Conservation (phyloP, 1,140 invertebrate species). For the Myzus persicae region DNA sequence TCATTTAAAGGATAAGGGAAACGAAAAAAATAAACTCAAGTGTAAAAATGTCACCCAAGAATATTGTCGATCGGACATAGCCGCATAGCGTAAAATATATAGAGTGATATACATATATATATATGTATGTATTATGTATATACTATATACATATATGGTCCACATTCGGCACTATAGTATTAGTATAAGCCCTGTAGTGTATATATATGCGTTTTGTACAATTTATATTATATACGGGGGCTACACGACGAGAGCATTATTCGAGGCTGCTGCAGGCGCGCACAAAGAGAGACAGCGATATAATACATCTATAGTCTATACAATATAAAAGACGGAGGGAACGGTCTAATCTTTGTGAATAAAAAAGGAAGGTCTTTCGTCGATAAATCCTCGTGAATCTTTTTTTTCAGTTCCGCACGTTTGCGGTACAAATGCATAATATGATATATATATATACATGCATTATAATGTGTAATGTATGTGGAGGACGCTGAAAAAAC, state of each 20-base stretch:
- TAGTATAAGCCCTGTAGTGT: neutral
- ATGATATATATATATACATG: neutral
- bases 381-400: neutral
- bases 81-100: neutral
- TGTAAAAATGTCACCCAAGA: neutral
- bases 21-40: neutral
- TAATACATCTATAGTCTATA: neutral
- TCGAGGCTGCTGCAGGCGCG: neutral
- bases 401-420: slow-evolving; percentile 1
- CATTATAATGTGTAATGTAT: neutral
- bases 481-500: neutral
- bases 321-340: neutral
- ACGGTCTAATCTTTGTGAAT: neutral
- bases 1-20: neutral
- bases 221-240: neutral
- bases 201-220: neutral
- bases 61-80: neutral
- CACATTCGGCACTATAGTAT: neutral
- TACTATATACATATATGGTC: neutral
- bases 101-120: neutral
- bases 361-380: neutral
- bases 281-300: neutral
- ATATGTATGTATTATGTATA: neutral
- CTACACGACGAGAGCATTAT: neutral
- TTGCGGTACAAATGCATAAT: neutral